Evolutionary conservation across 2,888 invertebrate genomes (phyloP).

Genomic region (Cremastobaeus sp.): DNA sequence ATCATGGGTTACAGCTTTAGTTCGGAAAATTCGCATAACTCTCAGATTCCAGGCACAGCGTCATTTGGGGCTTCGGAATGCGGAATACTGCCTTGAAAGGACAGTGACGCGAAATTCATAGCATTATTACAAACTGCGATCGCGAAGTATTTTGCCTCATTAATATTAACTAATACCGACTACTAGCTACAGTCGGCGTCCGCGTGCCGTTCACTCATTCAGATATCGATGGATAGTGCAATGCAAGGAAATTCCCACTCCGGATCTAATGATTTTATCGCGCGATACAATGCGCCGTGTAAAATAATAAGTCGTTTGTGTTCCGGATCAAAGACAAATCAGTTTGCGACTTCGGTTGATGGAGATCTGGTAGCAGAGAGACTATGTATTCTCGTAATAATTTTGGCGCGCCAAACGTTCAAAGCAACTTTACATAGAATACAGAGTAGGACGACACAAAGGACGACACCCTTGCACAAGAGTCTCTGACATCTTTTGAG

Average conservation of each 20-base stretch:
- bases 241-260: background rate
- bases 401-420: conserved; percentile 45
- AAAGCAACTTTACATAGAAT: conserved; percentile 56
- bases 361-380: conserved; percentile 14
- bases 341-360: conserved; percentile 25
- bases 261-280: conserved; percentile 10
- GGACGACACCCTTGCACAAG: conserved; percentile 54
- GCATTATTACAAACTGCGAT: conserved; percentile 28
- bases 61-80: conserved; percentile 30
- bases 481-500: conserved; percentile 55
- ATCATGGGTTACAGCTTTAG: conserved; percentile 18
- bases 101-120: conserved; percentile 28
- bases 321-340: conserved; percentile 50
- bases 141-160: conserved; percentile 22
- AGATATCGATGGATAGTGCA: no score
- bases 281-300: conserved; percentile 16
- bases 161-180: conserved; percentile 18
- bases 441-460: conserved; percentile 57
- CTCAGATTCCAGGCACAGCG: conserved; percentile 15
- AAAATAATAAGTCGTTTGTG: conserved; percentile 36
- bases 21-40: conserved; percentile 29
- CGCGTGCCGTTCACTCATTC: background rate
- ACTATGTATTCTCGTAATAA: conserved; percentile 51
- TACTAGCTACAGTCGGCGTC: background rate
- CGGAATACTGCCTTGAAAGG: conserved; percentile 23